These are phyloP conservation scores for Rhinichthys osculus DNA, from an alignment of 2,797 vertebrate species.

Conservation along the genomic window DNA sequence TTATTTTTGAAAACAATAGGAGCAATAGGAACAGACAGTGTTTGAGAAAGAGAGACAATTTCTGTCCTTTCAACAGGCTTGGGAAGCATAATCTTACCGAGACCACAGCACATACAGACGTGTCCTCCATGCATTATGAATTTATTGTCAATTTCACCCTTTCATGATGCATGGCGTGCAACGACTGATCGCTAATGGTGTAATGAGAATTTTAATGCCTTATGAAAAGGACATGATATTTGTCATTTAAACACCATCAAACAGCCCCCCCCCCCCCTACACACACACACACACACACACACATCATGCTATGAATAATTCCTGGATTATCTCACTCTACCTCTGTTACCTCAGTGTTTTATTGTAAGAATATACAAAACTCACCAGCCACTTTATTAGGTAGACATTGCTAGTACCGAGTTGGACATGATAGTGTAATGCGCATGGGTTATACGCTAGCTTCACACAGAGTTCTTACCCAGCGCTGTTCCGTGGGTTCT, in stretches of 20 bases:
- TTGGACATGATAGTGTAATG: background rate
- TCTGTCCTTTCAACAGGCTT: constrained; percentile 22
- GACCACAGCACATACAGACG: constrained; percentile 18
- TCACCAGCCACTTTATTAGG: background rate
- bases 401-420: background rate
- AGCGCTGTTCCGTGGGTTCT: no score
- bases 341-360: background rate
- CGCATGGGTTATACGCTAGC: no score
- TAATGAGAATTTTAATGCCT: constrained; percentile 49
- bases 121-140: constrained; percentile 50
- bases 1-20: background rate
- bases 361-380: background rate
- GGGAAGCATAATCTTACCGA: constrained; percentile 22
- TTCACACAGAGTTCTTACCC: no score
- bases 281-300: constrained; percentile 1
- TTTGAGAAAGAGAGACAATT: constrained; percentile 7
- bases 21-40: background rate
- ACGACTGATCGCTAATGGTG: constrained; percentile 40
- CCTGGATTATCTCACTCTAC: background rate
- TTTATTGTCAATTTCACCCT: constrained; percentile 57
- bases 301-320: constrained; percentile 7
- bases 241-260: constrained; percentile 40
- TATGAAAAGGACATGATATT: constrained; percentile 49
- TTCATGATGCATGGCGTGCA: constrained; percentile 38
- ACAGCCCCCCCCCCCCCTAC: background rate